Percentiles rank a stretch among this genome's conserved stretches.
phyloP scores from a whole-genome alignment of 2,797 vertebrate species.

The Lithobates sylvaticus region DNA sequence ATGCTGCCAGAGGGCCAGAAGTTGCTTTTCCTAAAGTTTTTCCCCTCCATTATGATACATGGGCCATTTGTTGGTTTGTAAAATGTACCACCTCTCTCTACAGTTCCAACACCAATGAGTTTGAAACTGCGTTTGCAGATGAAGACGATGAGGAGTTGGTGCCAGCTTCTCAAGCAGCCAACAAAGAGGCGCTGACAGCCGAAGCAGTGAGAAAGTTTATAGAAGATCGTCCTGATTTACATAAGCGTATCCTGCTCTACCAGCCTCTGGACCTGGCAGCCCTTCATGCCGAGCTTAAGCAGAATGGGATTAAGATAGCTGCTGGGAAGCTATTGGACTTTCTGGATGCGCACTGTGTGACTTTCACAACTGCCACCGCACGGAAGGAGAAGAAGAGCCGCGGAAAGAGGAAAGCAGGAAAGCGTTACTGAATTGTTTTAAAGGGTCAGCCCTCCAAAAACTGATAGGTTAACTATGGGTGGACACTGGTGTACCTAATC shows the following conservation, averaged over 20 bases:
- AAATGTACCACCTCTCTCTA: conserved; percentile 52
- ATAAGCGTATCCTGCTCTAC: conserved; percentile 86
- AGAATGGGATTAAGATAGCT: conserved; percentile 84
- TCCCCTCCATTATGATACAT: not conserved
- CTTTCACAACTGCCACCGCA: conserved; percentile 86
- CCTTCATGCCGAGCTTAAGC: conserved; percentile 83
- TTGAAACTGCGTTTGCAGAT: conserved; percentile 67
- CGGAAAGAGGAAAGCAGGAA: conserved; percentile 60
- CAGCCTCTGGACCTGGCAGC: conserved; percentile 87
- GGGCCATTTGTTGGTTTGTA: not conserved
- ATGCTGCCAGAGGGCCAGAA: not conserved
- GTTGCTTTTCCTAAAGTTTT: not conserved
- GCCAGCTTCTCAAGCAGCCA: conserved; percentile 81
- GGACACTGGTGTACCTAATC: not conserved
- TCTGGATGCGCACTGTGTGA: conserved; percentile 91
- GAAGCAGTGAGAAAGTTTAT: conserved; percentile 83
- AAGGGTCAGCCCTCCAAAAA: not conserved
- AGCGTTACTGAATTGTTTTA: conserved; percentile 13
- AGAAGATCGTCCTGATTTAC: conserved; percentile 78
- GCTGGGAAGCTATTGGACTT: conserved; percentile 86
- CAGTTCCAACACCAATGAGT: conserved; percentile 72
- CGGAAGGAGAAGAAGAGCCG: conserved; percentile 69
- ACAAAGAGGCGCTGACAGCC: conserved; percentile 74
- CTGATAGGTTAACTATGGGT: not conserved
- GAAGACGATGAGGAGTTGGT: conserved; percentile 79